These are phyloP conservation scores for Zosterops lateralis DNA, from an alignment of 2,113 vertebrate species.

Conservation along the genomic window DNA sequence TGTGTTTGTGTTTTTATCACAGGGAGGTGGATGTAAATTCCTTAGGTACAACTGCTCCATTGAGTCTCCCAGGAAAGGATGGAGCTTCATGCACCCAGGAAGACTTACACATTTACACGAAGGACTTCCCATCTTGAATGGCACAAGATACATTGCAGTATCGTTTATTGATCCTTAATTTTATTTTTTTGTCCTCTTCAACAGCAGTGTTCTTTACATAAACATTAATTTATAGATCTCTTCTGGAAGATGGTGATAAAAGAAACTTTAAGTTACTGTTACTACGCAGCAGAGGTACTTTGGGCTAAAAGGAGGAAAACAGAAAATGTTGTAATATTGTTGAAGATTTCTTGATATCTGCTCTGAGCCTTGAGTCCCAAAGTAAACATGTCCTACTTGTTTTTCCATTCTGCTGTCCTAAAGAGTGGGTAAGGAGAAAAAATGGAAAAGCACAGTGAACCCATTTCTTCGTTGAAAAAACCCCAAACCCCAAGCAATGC, in stretches of 20 bases:
- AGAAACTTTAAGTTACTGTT: conserved; percentile 57
- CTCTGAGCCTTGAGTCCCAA: conserved; percentile 76
- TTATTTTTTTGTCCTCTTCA: conserved; percentile 22
- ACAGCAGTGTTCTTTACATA: conserved; percentile 24
- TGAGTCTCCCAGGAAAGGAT: conserved; percentile 92
- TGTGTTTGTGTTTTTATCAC: conserved; percentile 36
- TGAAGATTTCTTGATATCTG: conserved; percentile 63
- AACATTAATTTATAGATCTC: conserved; percentile 71
- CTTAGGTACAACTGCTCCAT: conserved; percentile 95
- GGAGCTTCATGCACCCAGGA: conserved; percentile 98
- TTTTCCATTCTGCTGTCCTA: conserved; percentile 53
- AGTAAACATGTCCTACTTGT: conserved; percentile 53
- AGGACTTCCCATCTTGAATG: conserved; percentile 93
- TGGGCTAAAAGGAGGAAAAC: conserved; percentile 52
- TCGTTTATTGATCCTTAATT: conserved; percentile 94
- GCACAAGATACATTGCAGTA: conserved; percentile 95
- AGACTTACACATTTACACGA: conserved; percentile 96
- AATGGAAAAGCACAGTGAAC: neutral
- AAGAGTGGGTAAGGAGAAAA: conserved; percentile 9
- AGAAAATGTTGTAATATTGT: conserved; percentile 13
- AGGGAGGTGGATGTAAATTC: conserved; percentile 98
- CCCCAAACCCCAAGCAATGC: neutral
- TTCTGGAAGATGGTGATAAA: conserved; percentile 60
- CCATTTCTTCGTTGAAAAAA: neutral
- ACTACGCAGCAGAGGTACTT: conserved; percentile 59